Evolutionary conservation across 2,797 vertebrate species (phyloP).

Genomic region (Champsocephalus gunnari): DNA sequence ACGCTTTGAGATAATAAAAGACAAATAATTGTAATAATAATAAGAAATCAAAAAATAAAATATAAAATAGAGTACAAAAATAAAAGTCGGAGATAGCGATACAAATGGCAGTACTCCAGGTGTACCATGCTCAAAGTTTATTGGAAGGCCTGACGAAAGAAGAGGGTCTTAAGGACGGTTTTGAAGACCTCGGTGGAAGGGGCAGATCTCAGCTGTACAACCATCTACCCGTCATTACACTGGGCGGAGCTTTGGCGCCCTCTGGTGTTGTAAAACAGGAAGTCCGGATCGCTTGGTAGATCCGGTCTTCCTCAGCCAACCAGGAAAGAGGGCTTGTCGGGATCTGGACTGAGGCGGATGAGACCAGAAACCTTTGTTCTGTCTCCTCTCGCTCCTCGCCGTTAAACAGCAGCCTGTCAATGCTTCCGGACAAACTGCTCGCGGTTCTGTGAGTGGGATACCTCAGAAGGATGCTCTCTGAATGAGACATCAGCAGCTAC

Average conservation of each 20-base stretch:
- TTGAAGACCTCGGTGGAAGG: too few species aligned
- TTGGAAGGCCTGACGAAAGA: too few species aligned
- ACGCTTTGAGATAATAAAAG: too few species aligned
- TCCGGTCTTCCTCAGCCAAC: conserved; percentile 82
- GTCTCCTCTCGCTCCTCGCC: conserved; percentile 46
- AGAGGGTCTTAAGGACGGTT: too few species aligned
- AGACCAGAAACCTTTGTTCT: conserved; percentile 84
- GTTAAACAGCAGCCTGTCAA: conserved; percentile 35
- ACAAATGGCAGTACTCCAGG: too few species aligned
- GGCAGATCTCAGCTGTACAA: neutral
- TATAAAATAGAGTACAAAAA: too few species aligned
- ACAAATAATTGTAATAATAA: too few species aligned
- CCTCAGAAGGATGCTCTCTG: conserved; percentile 33
- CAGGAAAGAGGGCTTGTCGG: conserved; percentile 81
- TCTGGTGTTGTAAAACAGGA: conserved; percentile 17
- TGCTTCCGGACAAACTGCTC: conserved; percentile 22
- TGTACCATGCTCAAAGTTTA: too few species aligned
- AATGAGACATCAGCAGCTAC: conserved; percentile 28
- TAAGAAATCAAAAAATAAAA: too few species aligned
- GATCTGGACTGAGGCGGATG: conserved; percentile 84
- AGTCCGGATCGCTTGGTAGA: conserved; percentile 23
- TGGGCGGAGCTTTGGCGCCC: conserved; percentile 41
- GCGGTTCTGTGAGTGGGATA: conserved; percentile 11
- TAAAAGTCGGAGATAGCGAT: too few species aligned
- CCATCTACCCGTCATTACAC: neutral